Evolutionary conservation across 2,797 vertebrate genomes (phyloP).

Genomic region (Distichodus sexfasciatus): DNA sequence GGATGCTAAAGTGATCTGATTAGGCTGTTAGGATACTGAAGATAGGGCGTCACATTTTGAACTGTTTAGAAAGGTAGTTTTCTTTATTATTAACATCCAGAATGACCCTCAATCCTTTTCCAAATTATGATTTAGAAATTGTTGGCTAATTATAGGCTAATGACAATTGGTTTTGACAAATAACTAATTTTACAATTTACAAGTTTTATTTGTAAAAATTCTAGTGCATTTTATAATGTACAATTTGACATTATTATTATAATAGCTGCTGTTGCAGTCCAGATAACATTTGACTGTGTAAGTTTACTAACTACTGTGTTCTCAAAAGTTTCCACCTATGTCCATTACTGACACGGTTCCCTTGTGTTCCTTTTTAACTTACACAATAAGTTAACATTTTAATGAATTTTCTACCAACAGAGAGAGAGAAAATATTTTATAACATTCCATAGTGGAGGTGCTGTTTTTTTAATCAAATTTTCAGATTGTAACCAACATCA

Average conservation of each 20-base stretch:
- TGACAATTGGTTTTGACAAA: neutral
- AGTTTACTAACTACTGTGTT: no score
- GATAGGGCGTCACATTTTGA: neutral
- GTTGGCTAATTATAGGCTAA: no score
- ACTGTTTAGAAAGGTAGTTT: neutral
- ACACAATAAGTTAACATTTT: neutral
- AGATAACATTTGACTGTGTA: no score
- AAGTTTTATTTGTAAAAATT: no score
- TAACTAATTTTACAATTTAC: no score
- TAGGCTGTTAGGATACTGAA: neutral
- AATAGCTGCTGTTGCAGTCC: no score
- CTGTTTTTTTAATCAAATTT: conserved; percentile 2
- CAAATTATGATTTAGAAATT: neutral
- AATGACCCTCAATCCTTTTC: neutral
- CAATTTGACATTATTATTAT: no score
- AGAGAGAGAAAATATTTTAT: neutral
- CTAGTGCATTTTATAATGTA: no score
- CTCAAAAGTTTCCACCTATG: no score
- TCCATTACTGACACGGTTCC: no score
- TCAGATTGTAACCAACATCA: neutral
- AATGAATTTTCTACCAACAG: neutral
- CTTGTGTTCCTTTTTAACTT: neutral
- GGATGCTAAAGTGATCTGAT: neutral
- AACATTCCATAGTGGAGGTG: conserved; percentile 10
- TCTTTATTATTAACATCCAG: neutral